These are phyloP conservation scores for Apteryx mantelli DNA, from an alignment of 2,113 vertebrate species.

Conservation along the genomic window DNA sequence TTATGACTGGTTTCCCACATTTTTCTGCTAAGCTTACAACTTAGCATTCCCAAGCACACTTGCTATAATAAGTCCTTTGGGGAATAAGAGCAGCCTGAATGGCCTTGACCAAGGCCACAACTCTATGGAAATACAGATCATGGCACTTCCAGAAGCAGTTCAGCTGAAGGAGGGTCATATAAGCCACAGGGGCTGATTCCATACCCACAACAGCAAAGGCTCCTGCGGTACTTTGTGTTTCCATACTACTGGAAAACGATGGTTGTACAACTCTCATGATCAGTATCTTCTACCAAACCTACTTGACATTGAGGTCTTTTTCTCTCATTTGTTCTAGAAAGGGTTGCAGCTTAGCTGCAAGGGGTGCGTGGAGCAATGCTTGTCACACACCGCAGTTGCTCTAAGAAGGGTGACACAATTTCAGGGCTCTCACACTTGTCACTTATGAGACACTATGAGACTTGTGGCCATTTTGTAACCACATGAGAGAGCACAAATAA, in stretches of 20 bases:
- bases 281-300: neutral
- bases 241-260: neutral
- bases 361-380: rapidly evolving
- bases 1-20: neutral
- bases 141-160: neutral
- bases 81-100: rapidly evolving
- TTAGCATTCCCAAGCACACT: neutral
- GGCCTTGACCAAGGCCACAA: neutral
- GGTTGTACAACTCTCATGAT: neutral
- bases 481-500: neutral
- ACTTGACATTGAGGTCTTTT: neutral
- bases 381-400: neutral
- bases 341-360: neutral
- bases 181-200: neutral
- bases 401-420: neutral
- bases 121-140: neutral
- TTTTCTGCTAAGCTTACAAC: neutral
- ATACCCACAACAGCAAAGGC: neutral
- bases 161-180: neutral
- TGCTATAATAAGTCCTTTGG: neutral
- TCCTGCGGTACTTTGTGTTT: neutral
- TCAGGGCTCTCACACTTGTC: neutral
- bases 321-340: neutral
- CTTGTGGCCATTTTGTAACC: neutral
- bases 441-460: neutral